Conservation (phyloP, 30 jellyfish, hydroid and myxozoan species). For the Clytia hemisphaerica region DNA sequence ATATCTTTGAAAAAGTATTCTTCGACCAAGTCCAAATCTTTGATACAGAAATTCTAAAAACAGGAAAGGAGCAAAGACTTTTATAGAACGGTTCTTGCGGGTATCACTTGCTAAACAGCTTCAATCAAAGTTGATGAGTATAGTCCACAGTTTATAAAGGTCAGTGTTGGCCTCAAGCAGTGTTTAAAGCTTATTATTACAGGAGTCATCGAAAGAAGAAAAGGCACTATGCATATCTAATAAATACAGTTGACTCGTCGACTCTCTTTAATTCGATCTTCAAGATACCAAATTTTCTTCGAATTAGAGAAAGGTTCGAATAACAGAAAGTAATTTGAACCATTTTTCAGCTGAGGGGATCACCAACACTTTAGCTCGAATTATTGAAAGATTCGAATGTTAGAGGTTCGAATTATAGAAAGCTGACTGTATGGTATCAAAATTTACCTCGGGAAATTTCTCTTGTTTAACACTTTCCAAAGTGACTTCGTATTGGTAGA, state of each 20-base stretch:
- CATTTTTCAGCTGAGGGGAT: too few relatives aligned
- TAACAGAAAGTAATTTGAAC: too few relatives aligned
- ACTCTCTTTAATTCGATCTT: too few relatives aligned
- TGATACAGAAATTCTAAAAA: slow-evolving; percentile 25
- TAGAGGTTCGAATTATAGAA: background rate
- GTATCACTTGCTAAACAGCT: slow-evolving; percentile 8
- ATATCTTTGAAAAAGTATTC: slow-evolving; percentile 32
- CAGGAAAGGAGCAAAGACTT: background rate
- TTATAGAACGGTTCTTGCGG: background rate
- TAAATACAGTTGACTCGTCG: too few relatives aligned
- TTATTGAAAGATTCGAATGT: too few relatives aligned
- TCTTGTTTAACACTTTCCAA: slow-evolving; percentile 8
- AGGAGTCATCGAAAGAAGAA: too few relatives aligned
- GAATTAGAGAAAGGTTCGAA: too few relatives aligned
- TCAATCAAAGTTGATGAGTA: background rate
- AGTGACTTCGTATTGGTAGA: background rate
- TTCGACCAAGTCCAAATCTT: slow-evolving; percentile 39
- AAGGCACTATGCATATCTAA: too few relatives aligned
- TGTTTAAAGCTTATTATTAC: too few relatives aligned
- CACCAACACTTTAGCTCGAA: too few relatives aligned
- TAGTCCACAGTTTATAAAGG: background rate
- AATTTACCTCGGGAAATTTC: slow-evolving; percentile 20
- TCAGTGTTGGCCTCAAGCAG: background rate
- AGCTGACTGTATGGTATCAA: background rate
- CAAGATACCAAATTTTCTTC: too few relatives aligned